A percentile compares a stretch with the other conserved stretches of the same genome.
Evolutionary conservation across 1,140 invertebrate species (phyloP).

Genomic region (Epicauta chinensis): DNA sequence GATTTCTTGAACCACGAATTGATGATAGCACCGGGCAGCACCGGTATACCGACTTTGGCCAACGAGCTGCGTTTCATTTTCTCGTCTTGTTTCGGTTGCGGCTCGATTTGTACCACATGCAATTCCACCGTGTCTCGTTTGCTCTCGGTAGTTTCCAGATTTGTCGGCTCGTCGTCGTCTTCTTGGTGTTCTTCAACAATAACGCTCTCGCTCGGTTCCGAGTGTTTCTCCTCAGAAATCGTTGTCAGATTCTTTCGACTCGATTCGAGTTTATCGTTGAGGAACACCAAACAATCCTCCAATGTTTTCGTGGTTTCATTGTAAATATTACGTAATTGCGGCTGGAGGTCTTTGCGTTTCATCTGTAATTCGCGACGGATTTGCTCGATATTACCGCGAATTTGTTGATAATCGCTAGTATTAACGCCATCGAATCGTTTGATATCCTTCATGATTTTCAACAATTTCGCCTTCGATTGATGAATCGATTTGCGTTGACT

Average conservation of each 20-base stretch:
- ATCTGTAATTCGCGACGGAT: constrained; percentile 18
- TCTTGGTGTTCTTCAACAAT: constrained; percentile 8
- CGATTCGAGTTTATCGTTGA: constrained; percentile 18
- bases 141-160: constrained; percentile 6
- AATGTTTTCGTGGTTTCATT: constrained; percentile 21
- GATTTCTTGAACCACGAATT: constrained; percentile 2
- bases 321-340: constrained; percentile 22
- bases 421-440: constrained; percentile 28
- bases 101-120: constrained; percentile 19
- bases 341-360: constrained; percentile 21
- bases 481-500: constrained; percentile 26
- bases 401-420: constrained; percentile 19
- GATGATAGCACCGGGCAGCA: constrained; percentile 28
- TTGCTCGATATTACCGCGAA: constrained; percentile 20
- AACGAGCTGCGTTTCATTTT: constrained; percentile 27
- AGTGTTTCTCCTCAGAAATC: not conserved
- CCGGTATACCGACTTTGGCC: constrained; percentile 29
- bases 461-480: constrained; percentile 19
- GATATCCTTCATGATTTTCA: constrained; percentile 24
- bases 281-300: constrained; percentile 17
- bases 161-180: no score
- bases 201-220: not conserved
- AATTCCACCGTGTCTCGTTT: constrained; percentile 27
- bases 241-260: constrained; percentile 21
- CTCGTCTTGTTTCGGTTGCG: constrained; percentile 15